Evolutionary conservation across 2,888 invertebrate species (phyloP), one percentile per base, ranked within the genome.

Genomic region (Thera obeliscata): DNA sequence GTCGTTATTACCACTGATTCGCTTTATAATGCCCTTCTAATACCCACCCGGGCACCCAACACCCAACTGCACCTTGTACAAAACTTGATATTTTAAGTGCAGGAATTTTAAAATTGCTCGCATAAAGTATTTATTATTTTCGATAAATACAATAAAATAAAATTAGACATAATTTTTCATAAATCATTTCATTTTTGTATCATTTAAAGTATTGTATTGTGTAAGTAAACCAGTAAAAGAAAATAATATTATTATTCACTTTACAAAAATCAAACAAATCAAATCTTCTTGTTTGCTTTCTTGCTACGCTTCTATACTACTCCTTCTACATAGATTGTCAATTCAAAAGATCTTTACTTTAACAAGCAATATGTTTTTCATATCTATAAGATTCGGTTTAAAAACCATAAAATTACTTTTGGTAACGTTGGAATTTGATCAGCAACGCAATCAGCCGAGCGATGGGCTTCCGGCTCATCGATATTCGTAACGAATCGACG

Each of bases 401-500:
- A 91, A 91, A 87, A 85, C 86, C 93, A 92, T 93, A 91, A 93
- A 93, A 93, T 93, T 92, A 90, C 87, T 91, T 93, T 90, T 81
- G 22, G 81, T 87, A 85, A 76, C 85, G 85, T 83, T 80, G 88
- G 87, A 91, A 91, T 91, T 86, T 88, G 90, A 90, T 90, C 90
- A 87, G 81, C 84, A 84, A 87, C 79, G 87, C 89, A 89, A 90
- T 90, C 89, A 86, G 85, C 87, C 88, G 87, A 85, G 88, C 85
- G 87, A 87, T 85, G 74, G 87, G 91, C 92, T 92, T 93, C 93
- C 93, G 91, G 90, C 90, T 87, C 90, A 90, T 91, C 93, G 91
- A 93, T 93, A 90, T 91, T 93, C 93, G 93, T 91, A 89, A 87
- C 93, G 93, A 93, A 93, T 93, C 89, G 89, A 88, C 85, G 87